Base-by-base conservation (phyloP, 2,113 vertebrate genomes). In the Hemiprocne comata region DNA sequence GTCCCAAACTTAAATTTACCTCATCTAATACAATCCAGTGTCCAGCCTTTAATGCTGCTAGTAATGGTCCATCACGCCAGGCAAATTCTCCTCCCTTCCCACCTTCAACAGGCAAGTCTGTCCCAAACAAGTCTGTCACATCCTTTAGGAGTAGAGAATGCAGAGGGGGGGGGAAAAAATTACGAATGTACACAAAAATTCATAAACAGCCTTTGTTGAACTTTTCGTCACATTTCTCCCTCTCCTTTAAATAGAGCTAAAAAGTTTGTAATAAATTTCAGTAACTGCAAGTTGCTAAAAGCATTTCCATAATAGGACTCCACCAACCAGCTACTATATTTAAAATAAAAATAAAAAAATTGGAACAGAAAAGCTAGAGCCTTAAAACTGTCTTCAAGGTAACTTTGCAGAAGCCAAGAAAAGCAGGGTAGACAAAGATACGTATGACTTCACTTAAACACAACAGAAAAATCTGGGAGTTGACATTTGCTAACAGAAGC, bases 21-120 rank as follows among this genome's bases (percentile, higher is more conserved):
- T 99, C 99, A 95, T 99, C 99, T 70, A 99, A 97, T 19, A 99
- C 98, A 67, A 99, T 98, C 99, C 99, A 99, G 89, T 99, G 98
- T 33, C 99, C 99, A 71, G 98, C 98, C 94, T 99, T 99, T 89
- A 99, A 89, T 34, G 98, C 99, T 70, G 99, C 99, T 88, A 99
- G 94, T 24, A 99, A 97, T 5, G 99, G 99, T 44, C 99, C 99
- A 75, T 99, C 99, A 18, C 98, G 98, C 99, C 99, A 99, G 0
- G 99, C 98, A 98, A 99, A 99, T 96, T 99, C 99, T 92, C 99
- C 99, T 75, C 99, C 99, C 84, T 98, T 99, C 21, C 99, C 99
- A 62, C 99, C 99, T 95, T 99, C 99, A 82, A 99, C 99, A 33
- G 99, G 99, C 44, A 99, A 98, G 94, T 99, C 99, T 16, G 99